Percentiles rank a stretch among this genome's conserved stretches.
Conservation (phyloP, 2,888 invertebrate genomes). For the Palloptera scutellata region DNA sequence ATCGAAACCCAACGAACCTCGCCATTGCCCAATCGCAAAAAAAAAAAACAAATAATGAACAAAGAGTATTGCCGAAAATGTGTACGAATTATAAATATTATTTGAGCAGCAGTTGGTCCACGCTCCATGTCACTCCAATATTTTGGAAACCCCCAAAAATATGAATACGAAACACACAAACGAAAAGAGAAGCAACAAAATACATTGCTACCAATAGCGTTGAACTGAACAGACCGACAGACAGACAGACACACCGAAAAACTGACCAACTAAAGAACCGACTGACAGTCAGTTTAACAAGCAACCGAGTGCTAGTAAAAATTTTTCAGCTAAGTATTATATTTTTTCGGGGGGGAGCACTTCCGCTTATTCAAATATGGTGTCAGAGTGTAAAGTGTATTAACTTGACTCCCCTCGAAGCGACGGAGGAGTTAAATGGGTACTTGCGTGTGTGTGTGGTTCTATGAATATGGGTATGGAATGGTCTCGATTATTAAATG, state of each 20-base stretch:
- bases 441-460: too few species aligned
- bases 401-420: slow-evolving; percentile 5
- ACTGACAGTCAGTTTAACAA: slow-evolving; percentile 3
- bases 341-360: slow-evolving; percentile 6
- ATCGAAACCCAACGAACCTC: too few species aligned
- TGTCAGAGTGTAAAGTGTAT: slow-evolving; percentile 28
- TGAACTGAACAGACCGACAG: not conserved
- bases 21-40: too few species aligned
- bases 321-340: not conserved
- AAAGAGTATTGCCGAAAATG: not conserved
- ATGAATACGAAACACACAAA: slow-evolving; percentile 7
- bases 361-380: slow-evolving; percentile 28
- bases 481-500: not conserved
- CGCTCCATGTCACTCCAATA: not conserved
- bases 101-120: slow-evolving; percentile 31
- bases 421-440: too few species aligned
- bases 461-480: not conserved
- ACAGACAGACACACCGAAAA: not conserved
- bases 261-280: slow-evolving; percentile 7
- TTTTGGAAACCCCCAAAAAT: not conserved
- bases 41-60: too few species aligned
- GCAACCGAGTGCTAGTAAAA: not conserved
- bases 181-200: not conserved
- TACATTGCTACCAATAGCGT: not conserved
- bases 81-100: slow-evolving; percentile 20